Evolutionary conservation across 2,113 vertebrate genomes (phyloP).

Genomic region (Equus przewalskii): DNA sequence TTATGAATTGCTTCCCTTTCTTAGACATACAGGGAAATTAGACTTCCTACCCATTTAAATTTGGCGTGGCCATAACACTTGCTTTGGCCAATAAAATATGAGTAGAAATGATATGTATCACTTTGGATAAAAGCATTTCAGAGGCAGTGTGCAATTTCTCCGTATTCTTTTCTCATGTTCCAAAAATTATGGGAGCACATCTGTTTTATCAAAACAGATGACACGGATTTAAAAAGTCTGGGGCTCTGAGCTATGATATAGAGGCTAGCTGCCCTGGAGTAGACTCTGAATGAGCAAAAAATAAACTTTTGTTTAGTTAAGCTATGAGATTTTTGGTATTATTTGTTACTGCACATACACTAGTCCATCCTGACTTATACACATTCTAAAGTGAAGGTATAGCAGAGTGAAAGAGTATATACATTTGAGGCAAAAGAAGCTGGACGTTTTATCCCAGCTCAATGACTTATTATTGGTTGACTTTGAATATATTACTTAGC

Average conservation of each 20-base stretch:
- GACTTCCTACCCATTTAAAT: background rate
- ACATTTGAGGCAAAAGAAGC: background rate
- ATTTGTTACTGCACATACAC: background rate
- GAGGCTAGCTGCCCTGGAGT: background rate
- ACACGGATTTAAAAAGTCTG: background rate
- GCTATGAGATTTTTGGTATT: background rate
- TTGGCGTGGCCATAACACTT: background rate
- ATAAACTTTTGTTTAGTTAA: background rate
- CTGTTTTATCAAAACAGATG: background rate
- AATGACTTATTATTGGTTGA: background rate
- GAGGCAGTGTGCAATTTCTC: background rate
- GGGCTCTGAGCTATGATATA: background rate
- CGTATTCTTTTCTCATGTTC: background rate
- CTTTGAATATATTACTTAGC: background rate
- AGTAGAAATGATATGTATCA: background rate
- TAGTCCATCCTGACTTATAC: background rate
- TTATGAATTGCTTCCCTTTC: background rate
- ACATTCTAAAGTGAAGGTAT: background rate
- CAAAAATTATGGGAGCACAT: background rate
- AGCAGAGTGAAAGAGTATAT: background rate
- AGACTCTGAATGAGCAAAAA: background rate
- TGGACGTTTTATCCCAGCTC: background rate
- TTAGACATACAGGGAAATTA: background rate
- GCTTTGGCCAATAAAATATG: background rate
- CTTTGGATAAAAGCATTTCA: background rate